Evolutionary conservation across 2,888 invertebrate genomes (phyloP).

Genomic region (Mechanitis messenoides): DNA sequence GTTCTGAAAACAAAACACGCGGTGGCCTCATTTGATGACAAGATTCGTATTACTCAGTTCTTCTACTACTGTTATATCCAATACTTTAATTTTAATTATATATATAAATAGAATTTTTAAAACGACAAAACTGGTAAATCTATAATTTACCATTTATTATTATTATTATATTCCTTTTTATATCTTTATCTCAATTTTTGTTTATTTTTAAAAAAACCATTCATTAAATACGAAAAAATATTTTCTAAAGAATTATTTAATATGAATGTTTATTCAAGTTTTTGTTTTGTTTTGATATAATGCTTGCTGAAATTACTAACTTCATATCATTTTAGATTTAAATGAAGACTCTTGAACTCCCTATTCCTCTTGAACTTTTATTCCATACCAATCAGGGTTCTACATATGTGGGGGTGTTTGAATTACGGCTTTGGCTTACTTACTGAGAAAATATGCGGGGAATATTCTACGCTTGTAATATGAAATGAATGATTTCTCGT

Average conservation of each 20-base stretch:
- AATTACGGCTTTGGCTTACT: not conserved
- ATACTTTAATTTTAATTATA: not conserved
- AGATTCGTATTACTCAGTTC: not conserved
- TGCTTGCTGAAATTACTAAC: too few relatives aligned
- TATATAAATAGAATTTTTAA: not conserved
- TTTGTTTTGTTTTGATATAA: too few relatives aligned
- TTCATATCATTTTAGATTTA: too few relatives aligned
- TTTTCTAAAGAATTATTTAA: too few relatives aligned
- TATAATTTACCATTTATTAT: too few relatives aligned
- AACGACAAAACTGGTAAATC: too few relatives aligned
- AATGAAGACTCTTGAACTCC: not conserved
- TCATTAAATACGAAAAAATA: too few relatives aligned
- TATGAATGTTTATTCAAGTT: too few relatives aligned
- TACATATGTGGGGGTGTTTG: not conserved
- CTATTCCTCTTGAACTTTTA: not conserved
- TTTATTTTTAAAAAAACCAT: too few relatives aligned
- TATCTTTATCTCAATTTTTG: too few relatives aligned
- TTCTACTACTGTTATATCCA: not conserved
- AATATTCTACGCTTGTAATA: not conserved
- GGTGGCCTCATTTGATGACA: constrained; percentile 3
- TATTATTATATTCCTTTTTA: too few relatives aligned
- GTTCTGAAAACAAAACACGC: constrained; percentile 4
- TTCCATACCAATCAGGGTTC: not conserved
- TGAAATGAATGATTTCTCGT: not conserved
- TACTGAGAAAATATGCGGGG: not conserved